Evolutionary conservation across 2,113 vertebrate genomes (phyloP).

Genomic region (Xiphophorus hellerii): DNA sequence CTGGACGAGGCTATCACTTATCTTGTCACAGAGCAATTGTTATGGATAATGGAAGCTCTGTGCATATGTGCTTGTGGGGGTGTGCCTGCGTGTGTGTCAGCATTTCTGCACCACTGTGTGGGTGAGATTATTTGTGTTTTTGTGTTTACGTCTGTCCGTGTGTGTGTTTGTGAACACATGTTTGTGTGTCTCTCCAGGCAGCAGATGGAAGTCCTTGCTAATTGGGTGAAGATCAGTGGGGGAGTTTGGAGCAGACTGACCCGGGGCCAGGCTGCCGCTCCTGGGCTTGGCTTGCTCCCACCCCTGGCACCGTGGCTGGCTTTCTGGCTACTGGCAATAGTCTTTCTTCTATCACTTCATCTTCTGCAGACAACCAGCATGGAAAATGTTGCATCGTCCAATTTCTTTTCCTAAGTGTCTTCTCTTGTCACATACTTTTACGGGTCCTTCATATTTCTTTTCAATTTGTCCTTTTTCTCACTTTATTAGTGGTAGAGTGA

Average conservation of each 20-base stretch:
- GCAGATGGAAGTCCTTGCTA: conserved; percentile 81
- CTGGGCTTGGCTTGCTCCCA: conserved; percentile 65
- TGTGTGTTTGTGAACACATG: conserved; percentile 38
- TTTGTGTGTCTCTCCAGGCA: conserved; percentile 57
- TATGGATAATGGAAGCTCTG: conserved; percentile 65
- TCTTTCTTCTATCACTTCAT: conserved; percentile 58
- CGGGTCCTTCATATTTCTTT: background rate
- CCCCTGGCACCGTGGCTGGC: conserved; percentile 47
- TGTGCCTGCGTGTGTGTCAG: conserved; percentile 27
- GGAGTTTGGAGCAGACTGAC: conserved; percentile 73
- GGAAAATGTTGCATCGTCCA: conserved; percentile 18
- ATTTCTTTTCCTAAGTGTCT: conserved; percentile 17
- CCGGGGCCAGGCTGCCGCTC: conserved; percentile 59
- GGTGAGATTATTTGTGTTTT: conserved; percentile 25
- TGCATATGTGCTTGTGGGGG: background rate
- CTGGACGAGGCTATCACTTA: conserved; percentile 71
- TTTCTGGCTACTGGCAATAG: conserved; percentile 48
- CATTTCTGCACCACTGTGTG: conserved; percentile 10
- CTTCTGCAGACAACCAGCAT: conserved; percentile 41
- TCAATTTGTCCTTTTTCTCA: background rate
- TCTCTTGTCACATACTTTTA: background rate
- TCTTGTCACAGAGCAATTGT: conserved; percentile 74
- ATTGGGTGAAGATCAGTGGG: conserved; percentile 80
- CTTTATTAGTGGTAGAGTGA: background rate
- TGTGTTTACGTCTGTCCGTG: conserved; percentile 24